Evolutionary conservation across 2,888 invertebrate species (phyloP).

Genomic region (Chymomyza caudatula): DNA sequence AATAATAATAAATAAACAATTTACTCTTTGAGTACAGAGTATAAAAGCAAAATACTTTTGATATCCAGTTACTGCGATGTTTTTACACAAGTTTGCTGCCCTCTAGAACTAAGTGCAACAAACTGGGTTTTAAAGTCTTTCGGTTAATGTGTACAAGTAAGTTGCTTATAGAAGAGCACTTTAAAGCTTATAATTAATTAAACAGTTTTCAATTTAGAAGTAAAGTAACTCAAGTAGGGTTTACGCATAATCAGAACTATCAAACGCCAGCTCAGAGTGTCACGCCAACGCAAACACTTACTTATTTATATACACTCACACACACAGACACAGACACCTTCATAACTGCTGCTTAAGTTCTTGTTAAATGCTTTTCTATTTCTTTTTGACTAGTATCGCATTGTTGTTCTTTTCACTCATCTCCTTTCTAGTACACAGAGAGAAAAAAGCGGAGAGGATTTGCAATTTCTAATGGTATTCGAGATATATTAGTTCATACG

Average conservation of each 20-base stretch:
- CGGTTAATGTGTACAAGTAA: constrained; percentile 4
- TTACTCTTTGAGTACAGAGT: no score
- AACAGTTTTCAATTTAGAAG: constrained; percentile 9
- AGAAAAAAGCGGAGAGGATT: no score
- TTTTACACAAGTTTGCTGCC: no score
- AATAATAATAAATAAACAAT: no score
- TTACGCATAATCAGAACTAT: neutral
- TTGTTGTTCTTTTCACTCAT: no score
- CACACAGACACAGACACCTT: neutral
- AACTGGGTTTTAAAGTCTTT: neutral
- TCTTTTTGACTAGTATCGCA: no score
- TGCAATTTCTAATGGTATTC: no score
- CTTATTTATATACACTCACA: neutral
- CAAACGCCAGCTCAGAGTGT: neutral
- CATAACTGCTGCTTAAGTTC: no score
- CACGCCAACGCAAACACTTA: neutral
- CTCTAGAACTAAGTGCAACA: no score
- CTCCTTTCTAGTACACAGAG: no score
- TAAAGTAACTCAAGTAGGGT: constrained; percentile 10
- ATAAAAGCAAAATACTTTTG: neutral
- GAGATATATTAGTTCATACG: no score
- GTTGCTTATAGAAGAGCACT: constrained; percentile 10
- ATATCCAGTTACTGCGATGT: neutral
- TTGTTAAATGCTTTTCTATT: no score
- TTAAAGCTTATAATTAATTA: constrained; percentile 26